Conservation (phyloP, 2,888 invertebrate species). For the Tetragonisca angustula region DNA sequence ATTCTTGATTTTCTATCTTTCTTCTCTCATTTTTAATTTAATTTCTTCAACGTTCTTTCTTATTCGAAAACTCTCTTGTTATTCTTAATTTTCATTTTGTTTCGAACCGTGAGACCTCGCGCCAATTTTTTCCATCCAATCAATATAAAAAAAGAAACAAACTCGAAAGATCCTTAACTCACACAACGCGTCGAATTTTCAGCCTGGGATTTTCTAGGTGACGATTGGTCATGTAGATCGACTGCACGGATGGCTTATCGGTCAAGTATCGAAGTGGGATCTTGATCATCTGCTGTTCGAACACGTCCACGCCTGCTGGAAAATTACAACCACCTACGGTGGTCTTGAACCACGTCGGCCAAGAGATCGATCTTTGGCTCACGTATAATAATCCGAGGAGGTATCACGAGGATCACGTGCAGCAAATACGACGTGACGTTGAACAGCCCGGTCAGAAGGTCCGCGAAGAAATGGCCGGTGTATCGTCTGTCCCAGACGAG, state of each 20-base stretch:
- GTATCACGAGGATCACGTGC: constrained; percentile 85
- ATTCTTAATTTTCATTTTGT: background rate
- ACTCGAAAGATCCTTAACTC: constrained; percentile 16
- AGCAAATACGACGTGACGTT: constrained; percentile 85
- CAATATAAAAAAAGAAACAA: background rate
- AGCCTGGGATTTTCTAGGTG: constrained; percentile 62
- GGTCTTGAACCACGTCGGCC: background rate
- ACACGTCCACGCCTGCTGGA: constrained; percentile 69
- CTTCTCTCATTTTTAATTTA: too few species aligned
- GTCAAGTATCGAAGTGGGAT: constrained; percentile 73
- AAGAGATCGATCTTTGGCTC: constrained; percentile 55
- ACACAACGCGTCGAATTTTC: constrained; percentile 74
- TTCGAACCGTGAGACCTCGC: too few species aligned
- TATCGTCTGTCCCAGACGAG: constrained; percentile 86
- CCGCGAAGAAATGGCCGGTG: constrained; percentile 79
- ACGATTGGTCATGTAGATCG: constrained; percentile 79
- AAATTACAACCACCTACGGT: constrained; percentile 57
- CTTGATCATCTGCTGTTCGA: constrained; percentile 77
- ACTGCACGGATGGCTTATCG: constrained; percentile 75
- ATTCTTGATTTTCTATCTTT: too few species aligned
- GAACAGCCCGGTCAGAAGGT: constrained; percentile 84
- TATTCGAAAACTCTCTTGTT: too few species aligned
- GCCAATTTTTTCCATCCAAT: background rate
- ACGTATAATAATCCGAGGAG: constrained; percentile 82
- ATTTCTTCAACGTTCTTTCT: too few species aligned